Conservation (phyloP, 2,113 vertebrate genomes). For the Prunella fulvescens region DNA sequence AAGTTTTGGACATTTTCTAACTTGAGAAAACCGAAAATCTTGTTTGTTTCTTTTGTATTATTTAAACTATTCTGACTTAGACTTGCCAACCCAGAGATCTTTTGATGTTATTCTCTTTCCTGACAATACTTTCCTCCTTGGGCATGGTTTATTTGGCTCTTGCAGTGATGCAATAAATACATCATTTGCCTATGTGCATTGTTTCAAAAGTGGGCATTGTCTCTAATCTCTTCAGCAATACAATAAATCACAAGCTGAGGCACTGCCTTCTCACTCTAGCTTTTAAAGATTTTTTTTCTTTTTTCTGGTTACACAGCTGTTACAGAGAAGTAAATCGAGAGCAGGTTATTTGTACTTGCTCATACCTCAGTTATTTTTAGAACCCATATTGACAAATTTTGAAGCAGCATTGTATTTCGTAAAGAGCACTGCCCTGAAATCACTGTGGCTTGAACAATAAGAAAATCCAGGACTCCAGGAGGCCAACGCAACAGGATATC, state of each 20-base stretch:
- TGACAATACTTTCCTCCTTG: neutral
- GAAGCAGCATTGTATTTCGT: slow-evolving; percentile 67
- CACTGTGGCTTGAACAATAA: slow-evolving; percentile 72
- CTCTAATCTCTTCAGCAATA: slow-evolving; percentile 21
- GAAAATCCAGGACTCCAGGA: slow-evolving; percentile 70
- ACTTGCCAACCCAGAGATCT: neutral
- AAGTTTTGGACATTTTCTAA: neutral
- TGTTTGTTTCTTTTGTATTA: neutral
- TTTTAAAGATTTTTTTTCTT: slow-evolving; percentile 23
- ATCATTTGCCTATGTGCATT: neutral
- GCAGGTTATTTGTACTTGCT: slow-evolving; percentile 56
- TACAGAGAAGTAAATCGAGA: slow-evolving; percentile 31
- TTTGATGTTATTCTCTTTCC: neutral
- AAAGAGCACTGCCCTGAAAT: slow-evolving; percentile 68
- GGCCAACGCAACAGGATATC: slow-evolving; percentile 73
- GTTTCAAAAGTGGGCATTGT: slow-evolving; percentile 18
- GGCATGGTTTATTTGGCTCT: neutral
- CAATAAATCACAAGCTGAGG: slow-evolving; percentile 13
- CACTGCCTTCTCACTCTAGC: neutral
- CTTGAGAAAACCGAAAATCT: neutral
- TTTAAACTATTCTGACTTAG: neutral
- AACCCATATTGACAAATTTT: slow-evolving; percentile 64
- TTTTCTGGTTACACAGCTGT: slow-evolving; percentile 25
- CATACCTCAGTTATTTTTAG: slow-evolving; percentile 68
- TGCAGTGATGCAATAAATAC: neutral